phyloP scores from a whole-genome alignment of 2,113 vertebrate genomes.

The Coturnix japonica region DNA sequence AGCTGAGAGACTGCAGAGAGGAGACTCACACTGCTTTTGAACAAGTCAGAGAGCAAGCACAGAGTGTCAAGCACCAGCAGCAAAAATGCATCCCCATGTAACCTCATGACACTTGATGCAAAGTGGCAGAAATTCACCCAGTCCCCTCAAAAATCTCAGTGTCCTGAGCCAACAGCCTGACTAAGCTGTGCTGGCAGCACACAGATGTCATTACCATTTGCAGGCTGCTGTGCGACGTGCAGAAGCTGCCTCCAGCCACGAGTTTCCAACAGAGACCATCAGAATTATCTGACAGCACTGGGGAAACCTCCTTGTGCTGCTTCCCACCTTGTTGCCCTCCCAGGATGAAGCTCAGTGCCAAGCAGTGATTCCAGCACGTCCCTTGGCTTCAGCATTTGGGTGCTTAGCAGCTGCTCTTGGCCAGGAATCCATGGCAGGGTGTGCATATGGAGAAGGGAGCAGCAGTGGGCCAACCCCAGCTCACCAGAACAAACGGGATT shows the following conservation, averaged over 20 bases:
- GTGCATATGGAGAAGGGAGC: not conserved
- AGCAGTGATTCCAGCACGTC: not conserved
- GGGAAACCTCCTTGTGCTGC: not conserved
- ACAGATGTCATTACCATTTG: not conserved
- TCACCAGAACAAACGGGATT: not conserved
- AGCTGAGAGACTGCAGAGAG: not conserved
- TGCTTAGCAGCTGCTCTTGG: not conserved
- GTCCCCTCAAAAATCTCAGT: not conserved
- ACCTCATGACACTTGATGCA: not conserved
- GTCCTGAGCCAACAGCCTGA: not conserved
- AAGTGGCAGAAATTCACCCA: conserved; percentile 7
- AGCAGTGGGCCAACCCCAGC: not conserved
- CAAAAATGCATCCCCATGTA: accelerated
- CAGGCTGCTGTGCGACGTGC: accelerated
- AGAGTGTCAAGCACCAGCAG: not conserved
- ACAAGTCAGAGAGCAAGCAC: not conserved
- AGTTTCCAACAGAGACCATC: not conserved
- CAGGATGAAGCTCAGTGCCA: not conserved
- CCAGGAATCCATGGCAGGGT: not conserved
- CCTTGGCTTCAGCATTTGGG: not conserved
- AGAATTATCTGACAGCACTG: not conserved
- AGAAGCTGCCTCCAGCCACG: not conserved
- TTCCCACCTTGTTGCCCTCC: not conserved
- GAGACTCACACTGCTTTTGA: not conserved
- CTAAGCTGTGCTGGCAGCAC: not conserved